Evolutionary conservation across 2,113 vertebrate genomes (phyloP).

Genomic region (Crotalus helleri): DNA sequence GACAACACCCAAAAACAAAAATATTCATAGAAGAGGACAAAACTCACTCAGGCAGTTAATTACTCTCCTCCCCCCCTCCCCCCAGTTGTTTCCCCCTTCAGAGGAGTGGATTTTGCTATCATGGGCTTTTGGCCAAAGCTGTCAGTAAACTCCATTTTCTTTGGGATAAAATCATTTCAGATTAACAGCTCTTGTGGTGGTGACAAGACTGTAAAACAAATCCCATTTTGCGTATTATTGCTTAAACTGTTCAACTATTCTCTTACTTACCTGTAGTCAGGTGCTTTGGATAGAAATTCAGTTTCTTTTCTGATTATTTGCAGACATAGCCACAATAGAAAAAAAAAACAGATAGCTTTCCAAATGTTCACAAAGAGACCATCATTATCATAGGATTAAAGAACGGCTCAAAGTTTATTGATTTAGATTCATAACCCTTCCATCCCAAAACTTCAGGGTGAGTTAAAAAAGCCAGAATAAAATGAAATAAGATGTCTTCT

Average conservation of each 20-base stretch:
- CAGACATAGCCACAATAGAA: conserved; percentile 7
- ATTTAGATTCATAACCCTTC: background rate
- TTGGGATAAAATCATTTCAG: conserved; percentile 29
- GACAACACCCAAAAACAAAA: background rate
- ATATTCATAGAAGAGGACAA: background rate
- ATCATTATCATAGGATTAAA: background rate
- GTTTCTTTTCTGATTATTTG: conserved; percentile 32
- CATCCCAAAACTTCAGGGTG: background rate
- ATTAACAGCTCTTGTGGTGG: conserved; percentile 2
- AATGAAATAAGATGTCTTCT: background rate
- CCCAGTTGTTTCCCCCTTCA: background rate
- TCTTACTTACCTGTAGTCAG: background rate
- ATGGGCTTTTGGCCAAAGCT: conserved; percentile 6
- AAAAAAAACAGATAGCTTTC: conserved; percentile 1
- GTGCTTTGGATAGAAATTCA: conserved; percentile 7
- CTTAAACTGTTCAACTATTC: conserved; percentile 22
- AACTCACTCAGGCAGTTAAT: background rate
- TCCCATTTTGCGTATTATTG: background rate
- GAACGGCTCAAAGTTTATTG: background rate
- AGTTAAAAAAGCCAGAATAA: background rate
- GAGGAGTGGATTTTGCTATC: background rate
- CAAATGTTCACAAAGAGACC: background rate
- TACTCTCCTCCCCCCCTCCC: background rate
- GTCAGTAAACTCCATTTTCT: conserved; percentile 2
- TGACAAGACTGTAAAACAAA: conserved; percentile 12